These are phyloP conservation scores for Neosilurus hyrtlii DNA, from an alignment of 2,797 vertebrate species.

Conservation along the genomic window DNA sequence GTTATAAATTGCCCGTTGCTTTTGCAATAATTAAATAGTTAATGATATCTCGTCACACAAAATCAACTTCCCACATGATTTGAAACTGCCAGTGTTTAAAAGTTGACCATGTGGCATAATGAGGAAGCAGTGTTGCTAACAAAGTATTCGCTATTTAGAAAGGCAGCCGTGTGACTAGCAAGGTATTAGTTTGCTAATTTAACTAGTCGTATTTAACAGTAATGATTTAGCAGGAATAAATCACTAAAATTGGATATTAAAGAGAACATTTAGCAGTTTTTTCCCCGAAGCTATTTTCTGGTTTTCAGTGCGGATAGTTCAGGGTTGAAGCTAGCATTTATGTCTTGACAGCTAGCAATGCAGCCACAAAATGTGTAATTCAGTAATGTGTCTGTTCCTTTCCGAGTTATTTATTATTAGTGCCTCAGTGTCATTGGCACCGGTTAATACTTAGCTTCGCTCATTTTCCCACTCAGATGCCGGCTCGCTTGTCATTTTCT, in stretches of 20 bases:
- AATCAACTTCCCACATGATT: background rate
- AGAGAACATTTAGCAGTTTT: background rate
- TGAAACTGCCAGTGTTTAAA: background rate
- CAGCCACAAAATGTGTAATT: background rate
- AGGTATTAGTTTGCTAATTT: constrained; percentile 8
- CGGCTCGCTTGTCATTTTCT: background rate
- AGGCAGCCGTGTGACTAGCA: background rate
- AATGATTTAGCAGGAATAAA: background rate
- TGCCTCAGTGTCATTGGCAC: background rate
- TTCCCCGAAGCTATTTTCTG: background rate
- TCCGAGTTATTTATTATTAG: background rate
- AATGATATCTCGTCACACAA: background rate
- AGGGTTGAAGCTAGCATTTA: background rate
- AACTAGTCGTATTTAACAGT: too few relatives aligned
- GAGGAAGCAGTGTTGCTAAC: background rate
- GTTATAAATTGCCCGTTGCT: background rate
- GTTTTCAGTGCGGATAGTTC: too few relatives aligned
- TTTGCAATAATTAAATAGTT: background rate
- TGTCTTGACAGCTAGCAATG: background rate
- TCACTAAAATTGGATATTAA: background rate
- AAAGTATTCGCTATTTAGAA: too few relatives aligned
- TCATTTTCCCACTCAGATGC: background rate
- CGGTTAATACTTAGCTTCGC: background rate
- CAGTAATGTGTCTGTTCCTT: background rate
- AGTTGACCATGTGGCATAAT: too few relatives aligned